Conservation (phyloP, 2,888 invertebrate genomes). For the Lathronympha strigana region DNA sequence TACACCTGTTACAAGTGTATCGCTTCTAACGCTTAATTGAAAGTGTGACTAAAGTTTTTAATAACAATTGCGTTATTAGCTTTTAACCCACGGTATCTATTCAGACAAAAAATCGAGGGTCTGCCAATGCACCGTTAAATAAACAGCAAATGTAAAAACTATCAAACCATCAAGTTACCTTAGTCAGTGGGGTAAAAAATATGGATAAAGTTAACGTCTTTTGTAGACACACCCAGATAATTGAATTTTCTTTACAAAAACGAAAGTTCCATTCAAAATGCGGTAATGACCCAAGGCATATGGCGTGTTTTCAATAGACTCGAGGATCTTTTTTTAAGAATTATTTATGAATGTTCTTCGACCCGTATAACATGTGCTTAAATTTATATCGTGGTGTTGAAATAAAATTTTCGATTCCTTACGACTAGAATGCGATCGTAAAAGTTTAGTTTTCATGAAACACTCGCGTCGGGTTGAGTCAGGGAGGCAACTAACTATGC, state of each 20-base stretch:
- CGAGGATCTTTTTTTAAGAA: slow-evolving; percentile 47
- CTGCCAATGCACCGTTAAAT: slow-evolving; percentile 54
- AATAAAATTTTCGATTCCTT: slow-evolving; percentile 24
- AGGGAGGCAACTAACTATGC: slow-evolving; percentile 21
- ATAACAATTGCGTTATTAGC: slow-evolving; percentile 46
- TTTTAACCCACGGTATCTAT: slow-evolving; percentile 52
- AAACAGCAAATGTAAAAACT: slow-evolving; percentile 60
- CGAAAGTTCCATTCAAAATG: slow-evolving; percentile 60
- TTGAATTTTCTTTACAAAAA: slow-evolving; percentile 68
- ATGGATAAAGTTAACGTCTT: slow-evolving; percentile 57
- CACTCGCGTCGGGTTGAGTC: slow-evolving; percentile 26
- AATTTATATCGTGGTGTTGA: slow-evolving; percentile 10
- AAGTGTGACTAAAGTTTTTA: slow-evolving; percentile 38
- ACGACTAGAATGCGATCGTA: slow-evolving; percentile 22
- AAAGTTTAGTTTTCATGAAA: slow-evolving; percentile 27
- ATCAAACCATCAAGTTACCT: slow-evolving; percentile 48
- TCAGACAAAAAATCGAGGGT: slow-evolving; percentile 49
- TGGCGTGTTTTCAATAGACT: slow-evolving; percentile 63
- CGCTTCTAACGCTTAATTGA: slow-evolving; percentile 21
- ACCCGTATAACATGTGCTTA: slow-evolving; percentile 50
- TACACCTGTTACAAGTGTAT: slow-evolving; percentile 19
- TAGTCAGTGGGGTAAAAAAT: slow-evolving; percentile 49
- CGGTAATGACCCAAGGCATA: slow-evolving; percentile 68
- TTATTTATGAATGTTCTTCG: slow-evolving; percentile 43
- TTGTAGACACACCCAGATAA: slow-evolving; percentile 61